phyloP scores from a whole-genome alignment of 2,797 vertebrate species.

The Rhinogobio ventralis region DNA sequence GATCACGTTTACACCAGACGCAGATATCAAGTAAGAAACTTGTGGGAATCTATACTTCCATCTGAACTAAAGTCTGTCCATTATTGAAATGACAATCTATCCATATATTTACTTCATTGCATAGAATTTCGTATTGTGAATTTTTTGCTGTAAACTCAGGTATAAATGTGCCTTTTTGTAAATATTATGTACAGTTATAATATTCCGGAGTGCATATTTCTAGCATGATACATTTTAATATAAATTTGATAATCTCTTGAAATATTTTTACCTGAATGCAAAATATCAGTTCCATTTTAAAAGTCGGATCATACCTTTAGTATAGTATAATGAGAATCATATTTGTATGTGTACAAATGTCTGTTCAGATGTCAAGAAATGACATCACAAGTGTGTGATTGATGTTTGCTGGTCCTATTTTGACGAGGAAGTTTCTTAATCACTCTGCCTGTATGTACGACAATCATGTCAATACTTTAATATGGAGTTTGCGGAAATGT shows the following conservation, averaged over 20 bases:
- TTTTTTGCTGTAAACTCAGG: slow-evolving; percentile 68
- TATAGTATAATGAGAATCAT: slow-evolving; percentile 6
- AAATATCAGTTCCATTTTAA: slow-evolving; percentile 8
- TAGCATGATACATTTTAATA: slow-evolving; percentile 26
- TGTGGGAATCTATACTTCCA: neutral
- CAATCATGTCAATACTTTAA: neutral
- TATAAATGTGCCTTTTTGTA: slow-evolving; percentile 74
- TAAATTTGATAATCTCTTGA: slow-evolving; percentile 5
- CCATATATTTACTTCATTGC: neutral
- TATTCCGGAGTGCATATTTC: slow-evolving; percentile 46
- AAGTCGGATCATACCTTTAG: neutral
- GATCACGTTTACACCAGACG: neutral
- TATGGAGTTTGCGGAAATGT: neutral
- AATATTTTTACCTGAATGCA: slow-evolving; percentile 43
- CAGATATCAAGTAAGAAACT: neutral
- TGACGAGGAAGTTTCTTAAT: neutral
- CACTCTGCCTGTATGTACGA: neutral
- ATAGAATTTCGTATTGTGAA: neutral
- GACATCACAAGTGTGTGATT: neutral
- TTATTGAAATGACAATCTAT: neutral
- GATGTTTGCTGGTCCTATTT: neutral
- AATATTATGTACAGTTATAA: slow-evolving; percentile 50
- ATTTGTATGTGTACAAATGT: neutral
- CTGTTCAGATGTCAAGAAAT: too few species aligned
- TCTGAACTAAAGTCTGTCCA: slow-evolving; percentile 1